Conservation (phyloP, 1,140 invertebrate species). For the Cyphomyrmex costatus region DNA sequence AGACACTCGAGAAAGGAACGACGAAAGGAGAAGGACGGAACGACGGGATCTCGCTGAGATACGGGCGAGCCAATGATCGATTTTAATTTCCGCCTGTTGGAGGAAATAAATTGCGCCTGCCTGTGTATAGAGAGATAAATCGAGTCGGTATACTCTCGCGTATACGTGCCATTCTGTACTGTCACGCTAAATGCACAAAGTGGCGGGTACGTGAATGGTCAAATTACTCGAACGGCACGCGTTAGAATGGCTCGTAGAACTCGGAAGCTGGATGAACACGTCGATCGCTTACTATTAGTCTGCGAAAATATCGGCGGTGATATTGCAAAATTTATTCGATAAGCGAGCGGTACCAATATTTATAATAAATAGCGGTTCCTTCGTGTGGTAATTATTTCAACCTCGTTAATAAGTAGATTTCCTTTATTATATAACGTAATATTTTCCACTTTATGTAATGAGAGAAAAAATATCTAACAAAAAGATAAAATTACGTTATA, state of each 20-base stretch:
- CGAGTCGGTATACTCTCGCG: neutral
- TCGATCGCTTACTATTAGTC: constrained; percentile 38
- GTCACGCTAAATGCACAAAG: constrained; percentile 53
- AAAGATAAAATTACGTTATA: neutral
- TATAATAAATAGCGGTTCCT: neutral
- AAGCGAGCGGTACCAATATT: constrained; percentile 20
- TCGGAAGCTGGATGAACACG: constrained; percentile 48
- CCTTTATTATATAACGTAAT: neutral
- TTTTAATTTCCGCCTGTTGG: constrained; percentile 76
- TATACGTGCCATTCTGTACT: constrained; percentile 36
- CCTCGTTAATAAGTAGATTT: neutral
- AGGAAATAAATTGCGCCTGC: constrained; percentile 76
- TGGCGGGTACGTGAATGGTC: constrained; percentile 54
- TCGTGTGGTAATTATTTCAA: neutral
- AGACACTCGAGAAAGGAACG: constrained; percentile 22
- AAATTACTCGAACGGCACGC: constrained; percentile 54
- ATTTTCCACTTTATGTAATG: neutral
- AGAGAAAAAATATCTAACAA: neutral
- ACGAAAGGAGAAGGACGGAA: neutral
- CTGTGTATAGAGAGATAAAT: constrained; percentile 44
- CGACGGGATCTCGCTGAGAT: constrained; percentile 56
- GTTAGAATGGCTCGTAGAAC: constrained; percentile 33
- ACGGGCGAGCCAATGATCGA: constrained; percentile 74
- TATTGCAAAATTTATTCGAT: neutral
- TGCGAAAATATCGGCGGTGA: constrained; percentile 5